Evolutionary conservation across 37 sponge, comb jelly and placozoan genomes (phyloP), one percentile per base, ranked within the genome.

Genomic region (Halichondria panicea): DNA sequence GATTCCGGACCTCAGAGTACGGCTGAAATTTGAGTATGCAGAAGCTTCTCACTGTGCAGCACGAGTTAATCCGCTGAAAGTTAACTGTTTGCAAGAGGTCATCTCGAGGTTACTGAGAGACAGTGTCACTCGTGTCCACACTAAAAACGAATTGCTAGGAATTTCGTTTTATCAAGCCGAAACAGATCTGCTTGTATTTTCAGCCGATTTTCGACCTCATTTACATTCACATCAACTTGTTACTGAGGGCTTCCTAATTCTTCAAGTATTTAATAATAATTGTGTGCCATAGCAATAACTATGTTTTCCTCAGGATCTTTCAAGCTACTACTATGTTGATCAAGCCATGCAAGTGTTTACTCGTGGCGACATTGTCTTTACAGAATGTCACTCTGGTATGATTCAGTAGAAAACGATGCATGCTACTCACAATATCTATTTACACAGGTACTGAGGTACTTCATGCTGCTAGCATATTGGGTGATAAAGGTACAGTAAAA

Each of bases 281-380:
- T n/a, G n/a, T n/a, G n/a, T n/a, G n/a, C n/a, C n/a, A n/a, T n/a
- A n/a, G n/a, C n/a, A n/a, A n/a, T n/a, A n/a, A n/a, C n/a, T n/a
- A n/a, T n/a, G n/a, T n/a, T n/a, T n/a, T n/a, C n/a, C n/a, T n/a
- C 44, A 88, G 88, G 83, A 88, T 52, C 4, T 34, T 8, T 31
- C 27, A 7, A 88, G 88, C 67, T 81, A 78, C 66, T 24, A 19
- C 13, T 66, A 71, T 43, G 76, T 82, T 15, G 78, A 76, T 18
- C 39, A 45, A 3, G 22, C 30, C 37, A 32, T 41, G 24, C 37
- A 78, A 22, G 65, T 64, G 6, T 28, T 25, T 3, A 11, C n/a
- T 27, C 4, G 46, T 0, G 76, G 55, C 19, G 79, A 77, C 41
- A 45, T 85, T 0, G 55, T 85, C 52, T 6, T 85, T 0, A 85